Conservation (phyloP, 1,140 invertebrate species). For the Eciton burchellii region DNA sequence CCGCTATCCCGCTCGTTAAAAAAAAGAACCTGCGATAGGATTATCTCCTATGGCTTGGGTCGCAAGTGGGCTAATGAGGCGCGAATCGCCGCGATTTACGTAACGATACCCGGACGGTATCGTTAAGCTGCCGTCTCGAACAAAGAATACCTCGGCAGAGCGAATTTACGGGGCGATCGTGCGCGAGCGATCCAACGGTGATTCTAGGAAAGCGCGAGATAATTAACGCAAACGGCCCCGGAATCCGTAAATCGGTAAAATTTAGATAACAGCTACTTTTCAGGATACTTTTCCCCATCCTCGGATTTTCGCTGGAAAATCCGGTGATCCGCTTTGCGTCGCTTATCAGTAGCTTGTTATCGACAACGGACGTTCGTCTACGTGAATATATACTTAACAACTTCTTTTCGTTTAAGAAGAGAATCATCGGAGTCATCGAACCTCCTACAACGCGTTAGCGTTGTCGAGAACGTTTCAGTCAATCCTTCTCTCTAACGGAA, state of each 20-base stretch:
- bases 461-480: no score
- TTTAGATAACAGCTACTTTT: background rate
- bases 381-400: background rate
- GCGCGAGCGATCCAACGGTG: background rate
- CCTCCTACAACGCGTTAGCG: no score
- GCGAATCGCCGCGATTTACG: background rate
- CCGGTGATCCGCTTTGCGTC: conserved; percentile 20
- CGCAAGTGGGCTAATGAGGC: conserved; percentile 29
- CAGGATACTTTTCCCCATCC: background rate
- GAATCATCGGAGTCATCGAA: background rate
- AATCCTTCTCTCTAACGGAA: no score
- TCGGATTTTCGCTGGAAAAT: conserved; percentile 29
- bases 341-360: conserved; percentile 7
- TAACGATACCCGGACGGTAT: background rate
- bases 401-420: background rate
- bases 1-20: background rate
- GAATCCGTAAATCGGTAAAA: conserved; percentile 13
- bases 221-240: conserved; percentile 8
- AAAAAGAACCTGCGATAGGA: background rate
- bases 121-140: background rate
- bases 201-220: conserved; percentile 13
- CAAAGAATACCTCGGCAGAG: background rate
- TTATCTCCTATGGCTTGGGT: background rate
- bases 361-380: conserved; percentile 4
- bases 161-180: background rate